Percentiles rank a stretch among this genome's conserved stretches.
These are phyloP conservation scores for Neodiprion lecontei DNA, from an alignment of 1,140 invertebrate genomes.

Conservation along the genomic window DNA sequence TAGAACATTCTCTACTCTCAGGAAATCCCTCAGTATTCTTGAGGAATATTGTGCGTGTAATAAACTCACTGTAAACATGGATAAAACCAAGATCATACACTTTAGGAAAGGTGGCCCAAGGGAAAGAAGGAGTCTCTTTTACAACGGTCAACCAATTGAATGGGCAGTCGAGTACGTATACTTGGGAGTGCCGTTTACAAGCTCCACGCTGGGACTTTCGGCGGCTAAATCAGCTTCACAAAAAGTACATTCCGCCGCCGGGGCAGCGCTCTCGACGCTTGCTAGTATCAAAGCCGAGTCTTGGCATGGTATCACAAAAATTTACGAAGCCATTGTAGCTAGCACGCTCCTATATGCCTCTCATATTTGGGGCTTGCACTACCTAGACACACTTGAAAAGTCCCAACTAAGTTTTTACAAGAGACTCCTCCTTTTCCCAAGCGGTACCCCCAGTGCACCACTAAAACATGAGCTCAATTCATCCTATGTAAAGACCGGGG, in stretches of 20 bases:
- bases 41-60: constrained; percentile 24
- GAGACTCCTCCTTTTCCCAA: constrained; percentile 18
- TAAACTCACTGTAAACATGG: constrained; percentile 25
- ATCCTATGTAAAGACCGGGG: too few species aligned
- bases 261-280: constrained; percentile 7
- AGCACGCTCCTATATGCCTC: constrained; percentile 20
- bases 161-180: constrained; percentile 16
- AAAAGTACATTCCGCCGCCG: constrained; percentile 13
- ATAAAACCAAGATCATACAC: constrained; percentile 34
- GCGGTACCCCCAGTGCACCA: constrained; percentile 8
- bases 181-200: constrained; percentile 12
- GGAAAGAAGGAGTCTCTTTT: too few species aligned
- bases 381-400: constrained; percentile 17
- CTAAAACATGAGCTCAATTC: too few species aligned
- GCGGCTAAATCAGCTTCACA: constrained; percentile 2
- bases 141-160: background rate
- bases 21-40: constrained; percentile 13
- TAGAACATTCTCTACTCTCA: background rate
- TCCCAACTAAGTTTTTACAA: constrained; percentile 25
- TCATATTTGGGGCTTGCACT: constrained; percentile 19
- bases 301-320: constrained; percentile 3
- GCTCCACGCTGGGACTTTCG: constrained; percentile 9
- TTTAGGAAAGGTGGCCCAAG: constrained; percentile 29
- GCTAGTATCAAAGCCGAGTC: constrained; percentile 17
- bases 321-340: constrained; percentile 24